Evolutionary conservation across 2,113 vertebrate genomes (phyloP).

Genomic region (Athene cunicularia): DNA sequence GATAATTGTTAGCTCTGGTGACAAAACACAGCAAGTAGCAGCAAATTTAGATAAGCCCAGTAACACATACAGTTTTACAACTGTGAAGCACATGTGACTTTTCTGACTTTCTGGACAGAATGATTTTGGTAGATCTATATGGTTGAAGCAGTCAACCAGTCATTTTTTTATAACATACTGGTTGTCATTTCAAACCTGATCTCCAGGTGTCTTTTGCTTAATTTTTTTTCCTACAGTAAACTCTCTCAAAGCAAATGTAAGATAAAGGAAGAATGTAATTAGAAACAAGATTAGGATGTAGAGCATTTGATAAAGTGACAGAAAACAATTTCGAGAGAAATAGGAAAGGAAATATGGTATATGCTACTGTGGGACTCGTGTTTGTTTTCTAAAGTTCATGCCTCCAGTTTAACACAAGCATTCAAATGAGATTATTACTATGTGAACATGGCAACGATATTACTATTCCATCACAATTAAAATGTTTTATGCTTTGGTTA

Average conservation of each 20-base stretch:
- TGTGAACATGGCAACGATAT: background rate
- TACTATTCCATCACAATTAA: background rate
- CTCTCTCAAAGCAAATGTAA: background rate
- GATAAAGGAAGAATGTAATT: background rate
- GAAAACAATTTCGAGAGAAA: background rate
- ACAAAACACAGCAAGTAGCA: background rate
- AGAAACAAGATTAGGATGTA: background rate
- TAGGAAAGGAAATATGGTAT: background rate
- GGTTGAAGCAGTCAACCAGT: background rate
- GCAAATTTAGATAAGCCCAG: background rate
- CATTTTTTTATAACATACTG: background rate
- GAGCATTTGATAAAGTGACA: background rate
- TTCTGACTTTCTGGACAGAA: background rate
- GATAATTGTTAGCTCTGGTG: background rate
- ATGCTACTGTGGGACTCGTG: background rate
- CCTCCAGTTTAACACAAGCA: background rate
- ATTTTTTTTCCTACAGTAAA: background rate
- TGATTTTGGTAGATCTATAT: background rate
- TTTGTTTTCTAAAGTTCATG: background rate
- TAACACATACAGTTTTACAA: background rate
- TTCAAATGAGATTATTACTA: background rate
- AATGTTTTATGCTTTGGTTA: background rate
- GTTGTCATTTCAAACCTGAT: background rate
- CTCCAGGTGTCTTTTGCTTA: background rate
- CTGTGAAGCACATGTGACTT: background rate